These are phyloP conservation scores for Meghimatium bilineatum DNA, from an alignment of 2,888 invertebrate species.

Conservation along the genomic window DNA sequence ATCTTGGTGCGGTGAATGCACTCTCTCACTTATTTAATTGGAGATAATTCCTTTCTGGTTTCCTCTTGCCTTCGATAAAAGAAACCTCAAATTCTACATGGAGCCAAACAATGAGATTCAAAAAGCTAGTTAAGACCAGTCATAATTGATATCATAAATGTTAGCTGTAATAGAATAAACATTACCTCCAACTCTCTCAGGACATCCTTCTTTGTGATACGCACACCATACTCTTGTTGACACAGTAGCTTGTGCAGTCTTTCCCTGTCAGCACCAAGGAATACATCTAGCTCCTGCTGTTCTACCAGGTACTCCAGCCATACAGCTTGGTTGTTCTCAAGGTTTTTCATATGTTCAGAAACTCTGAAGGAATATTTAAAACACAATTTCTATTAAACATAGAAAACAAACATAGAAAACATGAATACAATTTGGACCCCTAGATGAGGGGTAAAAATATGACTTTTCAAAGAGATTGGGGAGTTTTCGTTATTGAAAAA, in stretches of 20 bases:
- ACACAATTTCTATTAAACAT: not conserved
- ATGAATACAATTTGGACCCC: not conserved
- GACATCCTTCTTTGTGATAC: constrained; percentile 54
- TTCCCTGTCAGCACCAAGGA: constrained; percentile 79
- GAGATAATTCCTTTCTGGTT: too few species aligned
- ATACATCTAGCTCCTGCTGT: constrained; percentile 60
- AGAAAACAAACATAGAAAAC: not conserved
- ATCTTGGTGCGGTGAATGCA: too few species aligned
- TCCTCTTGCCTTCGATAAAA: too few species aligned
- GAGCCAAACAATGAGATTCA: too few species aligned
- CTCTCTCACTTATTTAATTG: too few species aligned
- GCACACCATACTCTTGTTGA: constrained; percentile 58
- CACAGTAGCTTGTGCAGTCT: constrained; percentile 80
- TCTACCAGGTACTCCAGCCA: constrained; percentile 69
- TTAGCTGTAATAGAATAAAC: not conserved
- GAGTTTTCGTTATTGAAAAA: too few species aligned
- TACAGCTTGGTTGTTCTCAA: constrained; percentile 59
- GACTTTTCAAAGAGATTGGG: too few species aligned
- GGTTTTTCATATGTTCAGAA: constrained; percentile 47
- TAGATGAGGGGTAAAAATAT: too few species aligned
- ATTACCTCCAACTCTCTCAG: constrained; percentile 60
- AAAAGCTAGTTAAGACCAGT: constrained; percentile 1
- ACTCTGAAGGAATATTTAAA: constrained; percentile 41
- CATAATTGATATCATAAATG: not conserved
- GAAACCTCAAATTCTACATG: too few species aligned